A percentile compares a stretch with the other conserved stretches of the same genome.
Evolutionary conservation across 2,113 vertebrate genomes (phyloP).

Genomic region (Cebus imitator): DNA sequence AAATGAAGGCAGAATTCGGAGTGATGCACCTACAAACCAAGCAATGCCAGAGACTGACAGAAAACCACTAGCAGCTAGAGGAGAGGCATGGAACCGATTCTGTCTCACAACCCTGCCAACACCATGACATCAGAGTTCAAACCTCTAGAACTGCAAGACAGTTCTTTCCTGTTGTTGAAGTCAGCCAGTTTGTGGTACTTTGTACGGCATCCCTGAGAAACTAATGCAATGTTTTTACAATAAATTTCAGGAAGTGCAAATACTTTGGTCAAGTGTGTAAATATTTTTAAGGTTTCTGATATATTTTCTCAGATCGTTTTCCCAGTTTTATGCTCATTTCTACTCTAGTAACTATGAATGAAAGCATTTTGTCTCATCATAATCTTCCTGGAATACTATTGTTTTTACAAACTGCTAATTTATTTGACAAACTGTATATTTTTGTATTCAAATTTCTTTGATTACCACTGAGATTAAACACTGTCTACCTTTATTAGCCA

Average conservation of each 20-base stretch:
- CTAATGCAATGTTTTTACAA: background rate
- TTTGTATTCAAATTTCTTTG: constrained; percentile 48
- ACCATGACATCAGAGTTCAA: background rate
- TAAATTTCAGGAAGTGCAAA: background rate
- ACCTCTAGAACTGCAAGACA: background rate
- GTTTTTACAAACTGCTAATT: constrained; percentile 40
- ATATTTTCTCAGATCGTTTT: background rate
- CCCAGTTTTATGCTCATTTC: background rate
- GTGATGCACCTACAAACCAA: background rate
- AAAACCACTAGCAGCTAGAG: background rate
- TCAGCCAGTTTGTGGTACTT: background rate
- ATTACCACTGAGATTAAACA: constrained; percentile 38
- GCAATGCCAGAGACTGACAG: background rate
- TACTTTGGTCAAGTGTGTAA: background rate
- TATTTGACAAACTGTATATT: constrained; percentile 7
- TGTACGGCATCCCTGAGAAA: background rate
- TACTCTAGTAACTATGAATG: background rate
- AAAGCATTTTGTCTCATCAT: background rate
- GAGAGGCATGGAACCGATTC: background rate
- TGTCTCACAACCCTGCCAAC: background rate
- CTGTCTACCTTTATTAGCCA: constrained; percentile 39
- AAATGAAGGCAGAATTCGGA: background rate
- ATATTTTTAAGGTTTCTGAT: background rate
- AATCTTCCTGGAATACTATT: background rate
- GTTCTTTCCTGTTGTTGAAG: background rate